Evolutionary conservation across 2,113 vertebrate genomes (phyloP).

Genomic region (Poicephalus gulielmi): DNA sequence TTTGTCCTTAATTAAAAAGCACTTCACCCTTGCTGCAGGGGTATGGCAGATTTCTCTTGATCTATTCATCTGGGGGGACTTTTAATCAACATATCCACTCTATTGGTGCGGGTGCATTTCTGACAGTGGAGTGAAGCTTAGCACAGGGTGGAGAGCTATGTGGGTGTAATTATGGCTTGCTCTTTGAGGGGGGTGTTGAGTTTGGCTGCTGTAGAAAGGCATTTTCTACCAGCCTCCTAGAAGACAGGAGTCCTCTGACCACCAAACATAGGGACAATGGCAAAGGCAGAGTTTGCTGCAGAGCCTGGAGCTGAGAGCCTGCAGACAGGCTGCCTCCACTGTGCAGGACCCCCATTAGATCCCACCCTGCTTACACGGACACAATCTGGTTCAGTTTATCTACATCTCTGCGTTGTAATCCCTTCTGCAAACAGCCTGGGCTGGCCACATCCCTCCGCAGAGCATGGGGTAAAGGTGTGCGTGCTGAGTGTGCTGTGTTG

Average conservation of each 20-base stretch:
- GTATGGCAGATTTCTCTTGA: conserved; percentile 39
- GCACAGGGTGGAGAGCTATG: not conserved
- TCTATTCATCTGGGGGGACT: conserved; percentile 30
- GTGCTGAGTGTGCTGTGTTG: fast-evolving
- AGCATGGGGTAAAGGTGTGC: fast-evolving
- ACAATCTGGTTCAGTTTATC: not conserved
- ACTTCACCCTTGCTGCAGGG: conserved; percentile 58
- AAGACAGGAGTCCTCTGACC: conserved; percentile 14
- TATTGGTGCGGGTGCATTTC: not conserved
- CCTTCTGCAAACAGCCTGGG: fast-evolving
- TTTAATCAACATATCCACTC: conserved; percentile 41
- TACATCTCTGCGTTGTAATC: not conserved
- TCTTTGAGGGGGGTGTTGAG: not conserved
- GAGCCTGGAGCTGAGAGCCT: not conserved
- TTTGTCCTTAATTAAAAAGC: conserved; percentile 66
- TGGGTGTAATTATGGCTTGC: conserved; percentile 46
- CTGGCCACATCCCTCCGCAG: fast-evolving
- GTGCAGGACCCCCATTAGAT: not conserved
- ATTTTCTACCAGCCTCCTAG: not conserved
- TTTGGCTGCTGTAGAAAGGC: conserved; percentile 21
- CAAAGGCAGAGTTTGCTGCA: conserved; percentile 3
- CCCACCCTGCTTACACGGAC: not conserved
- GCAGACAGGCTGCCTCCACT: not conserved
- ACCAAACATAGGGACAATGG: not conserved
- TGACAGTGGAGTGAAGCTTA: not conserved